These are phyloP conservation scores for Alentia gelatinosa DNA, from an alignment of 2,888 invertebrate species.

Conservation along the genomic window DNA sequence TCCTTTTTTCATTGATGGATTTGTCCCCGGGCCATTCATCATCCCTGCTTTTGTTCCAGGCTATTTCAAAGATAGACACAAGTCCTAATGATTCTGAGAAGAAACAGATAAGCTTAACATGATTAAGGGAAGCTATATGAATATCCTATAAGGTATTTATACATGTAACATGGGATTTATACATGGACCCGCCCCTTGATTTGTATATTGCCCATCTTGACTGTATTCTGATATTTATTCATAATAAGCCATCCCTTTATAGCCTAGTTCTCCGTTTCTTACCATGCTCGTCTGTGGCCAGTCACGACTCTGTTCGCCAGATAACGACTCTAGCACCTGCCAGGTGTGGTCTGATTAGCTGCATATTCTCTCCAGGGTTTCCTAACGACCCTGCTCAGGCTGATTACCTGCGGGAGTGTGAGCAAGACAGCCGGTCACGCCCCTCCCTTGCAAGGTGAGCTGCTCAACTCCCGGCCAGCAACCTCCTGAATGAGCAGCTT, in stretches of 20 bases:
- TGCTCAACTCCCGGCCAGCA: neutral
- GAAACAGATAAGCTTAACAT: neutral
- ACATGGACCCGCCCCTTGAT: no score
- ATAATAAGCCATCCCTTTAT: neutral
- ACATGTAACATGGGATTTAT: no score
- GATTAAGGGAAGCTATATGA: no score
- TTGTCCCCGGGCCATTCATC: neutral
- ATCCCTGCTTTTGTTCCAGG: neutral
- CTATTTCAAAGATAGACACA: neutral
- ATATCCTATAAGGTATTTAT: no score
- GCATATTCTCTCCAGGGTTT: constrained; percentile 16
- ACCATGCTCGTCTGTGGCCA: neutral
- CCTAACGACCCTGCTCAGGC: constrained; percentile 29
- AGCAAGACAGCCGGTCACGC: neutral
- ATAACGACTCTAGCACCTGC: constrained; percentile 20
- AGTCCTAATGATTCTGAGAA: neutral
- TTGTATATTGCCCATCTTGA: no score
- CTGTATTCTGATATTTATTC: no score
- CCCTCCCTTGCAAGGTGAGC: neutral
- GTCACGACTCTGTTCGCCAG: neutral
- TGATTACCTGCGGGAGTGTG: constrained; percentile 10
- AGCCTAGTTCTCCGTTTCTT: neutral
- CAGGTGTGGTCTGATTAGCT: constrained; percentile 26
- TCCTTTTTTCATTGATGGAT: neutral
- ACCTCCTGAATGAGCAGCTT: neutral